These are phyloP conservation scores for Syritta pipiens DNA, from an alignment of 2,888 invertebrate species.

Conservation along the genomic window DNA sequence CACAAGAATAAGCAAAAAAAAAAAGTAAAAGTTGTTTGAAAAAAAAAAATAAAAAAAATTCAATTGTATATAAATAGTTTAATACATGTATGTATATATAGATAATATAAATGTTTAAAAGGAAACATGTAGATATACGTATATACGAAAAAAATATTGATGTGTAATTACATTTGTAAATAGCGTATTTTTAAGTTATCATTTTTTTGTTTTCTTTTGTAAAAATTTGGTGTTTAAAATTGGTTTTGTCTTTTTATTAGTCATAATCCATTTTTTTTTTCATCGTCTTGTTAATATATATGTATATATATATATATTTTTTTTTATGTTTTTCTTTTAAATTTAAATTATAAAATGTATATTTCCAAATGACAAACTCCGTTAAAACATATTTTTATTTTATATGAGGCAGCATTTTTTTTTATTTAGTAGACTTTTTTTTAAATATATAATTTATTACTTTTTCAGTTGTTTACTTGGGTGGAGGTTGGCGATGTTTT, in stretches of 20 bases:
- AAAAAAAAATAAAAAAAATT: constrained; percentile 26
- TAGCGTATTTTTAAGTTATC: constrained; percentile 58
- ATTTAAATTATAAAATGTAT: constrained; percentile 50
- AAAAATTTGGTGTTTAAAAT: constrained; percentile 69
- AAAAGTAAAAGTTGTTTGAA: background rate
- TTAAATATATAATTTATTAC: constrained; percentile 22
- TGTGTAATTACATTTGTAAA: constrained; percentile 68
- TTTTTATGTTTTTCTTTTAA: constrained; percentile 9
- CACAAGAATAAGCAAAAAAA: constrained; percentile 16
- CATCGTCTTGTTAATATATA: constrained; percentile 7
- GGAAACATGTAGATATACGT: constrained; percentile 66
- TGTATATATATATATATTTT: background rate
- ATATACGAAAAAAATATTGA: constrained; percentile 68
- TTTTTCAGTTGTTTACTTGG: constrained; percentile 52
- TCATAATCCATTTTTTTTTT: constrained; percentile 14
- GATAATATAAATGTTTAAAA: constrained; percentile 59
- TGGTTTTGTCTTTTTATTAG: constrained; percentile 64
- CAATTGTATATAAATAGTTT: constrained; percentile 58
- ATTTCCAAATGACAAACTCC: constrained; percentile 63
- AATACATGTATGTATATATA: constrained; percentile 54
- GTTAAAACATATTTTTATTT: constrained; percentile 56
- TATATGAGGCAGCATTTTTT: constrained; percentile 65
- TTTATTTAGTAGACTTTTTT: constrained; percentile 41
- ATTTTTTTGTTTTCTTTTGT: constrained; percentile 48
- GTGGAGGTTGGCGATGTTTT: constrained; percentile 61